Evolutionary conservation across 2,888 invertebrate species (phyloP), one percentile per base, ranked within the genome.

Genomic region (Biston betularia): DNA sequence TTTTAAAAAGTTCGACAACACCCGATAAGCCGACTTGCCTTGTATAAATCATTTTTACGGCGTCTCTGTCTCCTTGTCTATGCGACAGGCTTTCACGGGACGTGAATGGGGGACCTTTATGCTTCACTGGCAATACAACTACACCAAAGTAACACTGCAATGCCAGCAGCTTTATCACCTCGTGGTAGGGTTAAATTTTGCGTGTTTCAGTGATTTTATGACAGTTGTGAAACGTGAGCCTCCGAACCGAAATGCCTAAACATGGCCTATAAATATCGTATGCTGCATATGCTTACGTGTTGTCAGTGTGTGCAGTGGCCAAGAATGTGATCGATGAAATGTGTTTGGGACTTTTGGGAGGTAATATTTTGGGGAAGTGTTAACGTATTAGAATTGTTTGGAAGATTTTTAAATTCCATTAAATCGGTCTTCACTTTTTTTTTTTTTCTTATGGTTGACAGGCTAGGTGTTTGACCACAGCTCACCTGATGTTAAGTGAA

Each of bases 31-130:
- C 84, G 82, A 83, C 83, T 82, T 80, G 82, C 75, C 78, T 80
- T 72, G 80, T 84, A 90, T 93, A 92, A 90, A 92, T 92, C 91
- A 92, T 92, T 89, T 92, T 89, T 89, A 91, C 87, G 84, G 85
- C 85, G 79, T 74, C 80, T 83, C 72, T 79, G 77, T 79, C 82
- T 75, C 84, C 86, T 87, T 88, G 88, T 89, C 89, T 90, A 88
- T 87, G 87, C 84, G 84, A 86, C 87, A 86, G 83, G 85, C 90
- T 92, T 92, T 90, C 89, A 90, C 82, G 83, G 81, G 75, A 75
- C 84, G 77, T 89, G 89, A 90, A 92, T 90, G 81, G 86, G 66
- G 79, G 78, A 80, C 83, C 88, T 90, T 89, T 91, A 92, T 89
- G 81, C 84, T 81, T 80, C 79, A 80, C 81, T 83, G 83, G 79